Percentiles rank a stretch among this genome's conserved stretches.
These are phyloP conservation scores for Ectobius pallidus DNA, from an alignment of 2,888 invertebrate species.

Conservation along the genomic window DNA sequence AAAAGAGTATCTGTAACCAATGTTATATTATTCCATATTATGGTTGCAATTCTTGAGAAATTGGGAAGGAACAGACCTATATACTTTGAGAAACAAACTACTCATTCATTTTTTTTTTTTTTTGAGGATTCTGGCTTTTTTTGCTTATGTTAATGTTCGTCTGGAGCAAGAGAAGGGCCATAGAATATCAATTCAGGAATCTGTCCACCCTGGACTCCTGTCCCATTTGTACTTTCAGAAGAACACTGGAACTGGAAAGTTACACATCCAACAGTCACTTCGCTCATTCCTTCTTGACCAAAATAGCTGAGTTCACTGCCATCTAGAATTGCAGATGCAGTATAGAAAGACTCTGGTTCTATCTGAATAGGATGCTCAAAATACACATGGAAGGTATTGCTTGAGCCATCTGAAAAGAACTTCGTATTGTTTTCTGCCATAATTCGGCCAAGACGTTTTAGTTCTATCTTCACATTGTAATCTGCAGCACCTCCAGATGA, in stretches of 20 bases:
- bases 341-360: constrained; percentile 90
- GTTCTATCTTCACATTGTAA: constrained; percentile 92
- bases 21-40: not conserved
- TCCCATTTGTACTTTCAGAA: constrained; percentile 96
- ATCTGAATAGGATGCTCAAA: constrained; percentile 77
- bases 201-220: constrained; percentile 96
- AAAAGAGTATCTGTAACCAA: not conserved
- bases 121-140: no score
- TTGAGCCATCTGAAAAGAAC: constrained; percentile 96
- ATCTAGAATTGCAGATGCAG: constrained; percentile 93
- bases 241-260: constrained; percentile 98
- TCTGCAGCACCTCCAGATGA: constrained; percentile 96
- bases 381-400: constrained; percentile 92
- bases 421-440: constrained; percentile 91
- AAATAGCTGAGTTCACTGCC: constrained; percentile 95
- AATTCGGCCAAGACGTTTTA: constrained; percentile 86
- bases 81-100: constrained; percentile 9
- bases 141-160: constrained; percentile 56
- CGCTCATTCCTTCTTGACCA: constrained; percentile 95
- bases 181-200: constrained; percentile 97
- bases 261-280: constrained; percentile 90
- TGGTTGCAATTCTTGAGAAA: not conserved
- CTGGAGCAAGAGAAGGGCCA: constrained; percentile 70
- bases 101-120: no score
- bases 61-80: not conserved